phyloP scores from a whole-genome alignment of 2,113 vertebrate genomes.

The Dinomys branickii region DNA sequence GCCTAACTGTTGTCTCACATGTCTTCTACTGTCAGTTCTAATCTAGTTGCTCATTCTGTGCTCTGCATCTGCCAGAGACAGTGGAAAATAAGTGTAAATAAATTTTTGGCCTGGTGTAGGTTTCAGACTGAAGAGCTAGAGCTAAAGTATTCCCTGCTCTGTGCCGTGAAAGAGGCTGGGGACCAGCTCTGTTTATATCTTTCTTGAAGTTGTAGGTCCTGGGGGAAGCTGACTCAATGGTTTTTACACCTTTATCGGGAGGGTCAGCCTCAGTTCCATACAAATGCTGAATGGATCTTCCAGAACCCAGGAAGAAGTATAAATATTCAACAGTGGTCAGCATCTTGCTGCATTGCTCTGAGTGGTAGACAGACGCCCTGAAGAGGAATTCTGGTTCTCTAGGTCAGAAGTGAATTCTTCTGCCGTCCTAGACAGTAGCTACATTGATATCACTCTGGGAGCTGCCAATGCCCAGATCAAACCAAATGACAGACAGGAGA shows the following conservation, averaged over 20 bases:
- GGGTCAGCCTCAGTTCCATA: accelerated
- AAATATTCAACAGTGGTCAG: background rate
- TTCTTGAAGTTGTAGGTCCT: background rate
- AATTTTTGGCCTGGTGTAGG: background rate
- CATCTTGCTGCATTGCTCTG: background rate
- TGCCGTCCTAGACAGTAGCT: background rate
- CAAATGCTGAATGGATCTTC: accelerated
- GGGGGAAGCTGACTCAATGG: background rate
- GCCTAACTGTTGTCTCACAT: background rate
- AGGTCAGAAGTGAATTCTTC: background rate
- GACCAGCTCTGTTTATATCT: background rate
- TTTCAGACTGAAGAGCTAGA: background rate
- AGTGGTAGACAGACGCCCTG: background rate
- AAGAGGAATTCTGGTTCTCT: background rate
- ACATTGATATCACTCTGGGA: background rate
- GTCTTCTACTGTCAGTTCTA: background rate
- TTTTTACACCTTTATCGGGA: background rate
- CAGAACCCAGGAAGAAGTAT: background rate
- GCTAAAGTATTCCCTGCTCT: background rate
- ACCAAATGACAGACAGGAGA: background rate
- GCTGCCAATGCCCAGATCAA: background rate
- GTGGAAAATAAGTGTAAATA: background rate
- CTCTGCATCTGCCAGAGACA: background rate
- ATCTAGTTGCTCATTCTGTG: background rate
- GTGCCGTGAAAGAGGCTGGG: background rate